Conservation (phyloP, 2,888 invertebrate genomes). For the Pandemis corylana region DNA sequence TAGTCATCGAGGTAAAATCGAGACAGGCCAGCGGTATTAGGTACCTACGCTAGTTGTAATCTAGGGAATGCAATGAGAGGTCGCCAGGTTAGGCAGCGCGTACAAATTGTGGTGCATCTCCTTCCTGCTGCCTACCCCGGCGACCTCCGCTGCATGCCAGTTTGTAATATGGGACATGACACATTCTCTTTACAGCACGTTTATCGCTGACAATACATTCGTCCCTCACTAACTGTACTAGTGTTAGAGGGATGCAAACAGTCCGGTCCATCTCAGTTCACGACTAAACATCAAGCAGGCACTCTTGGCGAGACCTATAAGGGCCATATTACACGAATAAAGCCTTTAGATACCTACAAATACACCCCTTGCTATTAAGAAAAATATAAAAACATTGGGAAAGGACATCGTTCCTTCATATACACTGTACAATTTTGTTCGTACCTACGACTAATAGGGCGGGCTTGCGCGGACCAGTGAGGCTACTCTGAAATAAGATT, state of each 20-base stretch:
- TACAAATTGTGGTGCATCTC: too few species aligned
- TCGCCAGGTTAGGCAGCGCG: too few species aligned
- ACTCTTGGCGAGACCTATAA: conserved; percentile 62
- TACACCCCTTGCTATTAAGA: conserved; percentile 11
- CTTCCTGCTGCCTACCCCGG: too few species aligned
- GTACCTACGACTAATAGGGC: neutral
- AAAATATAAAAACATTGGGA: neutral
- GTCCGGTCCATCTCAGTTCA: conserved; percentile 8
- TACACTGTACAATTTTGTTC: neutral
- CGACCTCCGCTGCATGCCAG: too few species aligned
- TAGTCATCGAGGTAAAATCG: too few species aligned
- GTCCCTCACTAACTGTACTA: neutral
- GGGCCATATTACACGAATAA: conserved; percentile 43
- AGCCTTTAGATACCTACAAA: conserved; percentile 17
- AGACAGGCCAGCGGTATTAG: too few species aligned
- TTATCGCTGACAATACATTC: neutral
- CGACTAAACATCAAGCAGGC: conserved; percentile 65
- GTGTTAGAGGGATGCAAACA: neutral
- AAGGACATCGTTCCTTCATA: neutral
- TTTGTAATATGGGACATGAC: too few species aligned
- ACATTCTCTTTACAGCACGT: too few species aligned
- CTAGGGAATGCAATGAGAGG: too few species aligned
- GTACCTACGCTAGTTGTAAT: too few species aligned
- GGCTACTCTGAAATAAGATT: too few species aligned
- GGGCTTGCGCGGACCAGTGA: neutral